Conservation (phyloP, 2,113 vertebrate genomes). For the Bujurquina vittata region DNA sequence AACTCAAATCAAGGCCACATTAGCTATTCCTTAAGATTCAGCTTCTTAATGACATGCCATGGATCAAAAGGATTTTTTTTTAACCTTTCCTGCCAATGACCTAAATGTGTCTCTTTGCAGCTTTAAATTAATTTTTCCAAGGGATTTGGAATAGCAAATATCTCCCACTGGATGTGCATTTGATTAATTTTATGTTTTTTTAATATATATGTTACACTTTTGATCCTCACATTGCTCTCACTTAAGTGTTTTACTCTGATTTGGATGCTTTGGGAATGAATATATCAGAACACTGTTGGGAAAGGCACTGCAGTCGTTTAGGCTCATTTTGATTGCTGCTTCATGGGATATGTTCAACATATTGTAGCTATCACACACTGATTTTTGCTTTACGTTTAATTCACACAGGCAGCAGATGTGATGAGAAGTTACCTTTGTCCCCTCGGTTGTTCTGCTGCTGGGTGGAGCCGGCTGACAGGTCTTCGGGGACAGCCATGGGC, state of each 20-base stretch:
- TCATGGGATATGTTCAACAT: constrained; percentile 14
- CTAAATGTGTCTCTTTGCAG: constrained; percentile 72
- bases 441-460: constrained; percentile 87
- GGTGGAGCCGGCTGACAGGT: constrained; percentile 91
- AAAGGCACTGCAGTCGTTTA: constrained; percentile 7
- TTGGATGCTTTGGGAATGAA: constrained; percentile 40
- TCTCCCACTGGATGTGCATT: constrained; percentile 56
- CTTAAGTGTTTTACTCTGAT: constrained; percentile 30
- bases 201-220: constrained; percentile 25
- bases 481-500: constrained; percentile 97
- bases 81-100: constrained; percentile 74
- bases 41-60: constrained; percentile 70
- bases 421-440: constrained; percentile 77
- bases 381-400: not conserved
- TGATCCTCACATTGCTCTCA: constrained; percentile 45
- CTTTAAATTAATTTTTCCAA: constrained; percentile 56
- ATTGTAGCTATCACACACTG: constrained; percentile 3
- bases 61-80: constrained; percentile 65
- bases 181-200: constrained; percentile 18
- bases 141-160: constrained; percentile 50
- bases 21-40: constrained; percentile 80
- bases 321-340: constrained; percentile 9
- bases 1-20: constrained; percentile 79
- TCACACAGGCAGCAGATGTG: constrained; percentile 4
- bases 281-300: constrained; percentile 8